phyloP scores from a whole-genome alignment of 2,888 invertebrate species.

The Notodonta ziczac region DNA sequence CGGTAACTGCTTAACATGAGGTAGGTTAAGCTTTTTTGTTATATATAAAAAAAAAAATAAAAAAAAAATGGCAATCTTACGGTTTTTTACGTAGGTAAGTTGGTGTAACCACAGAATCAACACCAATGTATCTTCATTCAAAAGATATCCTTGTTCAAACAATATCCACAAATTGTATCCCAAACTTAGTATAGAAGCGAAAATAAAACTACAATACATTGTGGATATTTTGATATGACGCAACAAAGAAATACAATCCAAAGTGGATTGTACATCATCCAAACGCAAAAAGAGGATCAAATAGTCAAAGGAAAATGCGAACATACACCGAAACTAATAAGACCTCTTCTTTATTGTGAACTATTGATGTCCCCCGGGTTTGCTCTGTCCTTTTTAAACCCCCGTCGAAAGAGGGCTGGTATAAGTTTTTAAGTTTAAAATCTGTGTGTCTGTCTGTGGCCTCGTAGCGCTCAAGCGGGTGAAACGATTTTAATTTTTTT shows the following conservation, averaged over 20 bases:
- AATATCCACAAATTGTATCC: too few relatives aligned
- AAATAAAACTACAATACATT: constrained; percentile 20
- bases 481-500: too few relatives aligned
- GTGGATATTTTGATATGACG: constrained; percentile 14
- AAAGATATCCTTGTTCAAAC: not conserved
- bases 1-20: too few relatives aligned
- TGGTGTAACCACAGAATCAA: too few relatives aligned
- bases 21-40: too few relatives aligned
- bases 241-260: constrained; percentile 42
- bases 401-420: too few relatives aligned
- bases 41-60: too few relatives aligned
- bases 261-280: constrained; percentile 41
- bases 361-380: not conserved
- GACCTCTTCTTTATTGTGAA: constrained; percentile 34
- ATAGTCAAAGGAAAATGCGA: constrained; percentile 41
- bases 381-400: not conserved
- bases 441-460: too few relatives aligned
- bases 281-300: constrained; percentile 35
- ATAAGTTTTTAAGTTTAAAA: too few relatives aligned
- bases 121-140: not conserved
- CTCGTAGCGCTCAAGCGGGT: too few relatives aligned
- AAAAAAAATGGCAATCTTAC: too few relatives aligned
- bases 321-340: constrained; percentile 44
- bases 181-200: not conserved
- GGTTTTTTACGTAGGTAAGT: too few relatives aligned